A percentile compares a stretch with the other conserved stretches of the same genome.
phyloP scores from a whole-genome alignment of 2,888 invertebrate species.

The Stratiomys singularior region DNA sequence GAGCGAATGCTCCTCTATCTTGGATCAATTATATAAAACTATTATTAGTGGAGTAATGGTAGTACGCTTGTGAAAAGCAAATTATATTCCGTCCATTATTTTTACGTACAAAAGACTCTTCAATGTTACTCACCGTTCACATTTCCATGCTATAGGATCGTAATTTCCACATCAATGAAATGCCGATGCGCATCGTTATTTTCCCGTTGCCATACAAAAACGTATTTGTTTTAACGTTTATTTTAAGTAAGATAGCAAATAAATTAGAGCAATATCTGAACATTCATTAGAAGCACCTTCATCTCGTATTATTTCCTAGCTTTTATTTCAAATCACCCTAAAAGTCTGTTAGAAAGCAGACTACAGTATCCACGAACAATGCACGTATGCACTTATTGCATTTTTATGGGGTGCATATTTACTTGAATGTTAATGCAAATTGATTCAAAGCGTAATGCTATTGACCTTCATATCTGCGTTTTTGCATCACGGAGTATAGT shows the following conservation, averaged over 20 bases:
- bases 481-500: neutral
- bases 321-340: neutral
- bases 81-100: too few species aligned
- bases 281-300: neutral
- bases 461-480: conserved; percentile 18
- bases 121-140: neutral
- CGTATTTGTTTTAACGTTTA: conserved; percentile 25
- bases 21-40: too few species aligned
- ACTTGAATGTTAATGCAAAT: conserved; percentile 15
- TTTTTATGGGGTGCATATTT: neutral
- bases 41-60: too few species aligned
- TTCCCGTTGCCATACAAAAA: conserved; percentile 11
- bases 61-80: too few species aligned
- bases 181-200: conserved; percentile 27
- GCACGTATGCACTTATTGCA: neutral
- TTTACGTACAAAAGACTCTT: neutral
- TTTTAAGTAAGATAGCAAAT: neutral
- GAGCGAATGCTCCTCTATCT: too few species aligned
- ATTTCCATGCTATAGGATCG: neutral
- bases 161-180: conserved; percentile 8
- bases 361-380: neutral
- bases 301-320: too few species aligned
- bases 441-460: conserved; percentile 21
- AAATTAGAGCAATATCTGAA: neutral
- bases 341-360: neutral